Evolutionary conservation across 2,797 vertebrate species (phyloP), one percentile per base, ranked within the genome.

Genomic region (Yasuhikotakia modesta): DNA sequence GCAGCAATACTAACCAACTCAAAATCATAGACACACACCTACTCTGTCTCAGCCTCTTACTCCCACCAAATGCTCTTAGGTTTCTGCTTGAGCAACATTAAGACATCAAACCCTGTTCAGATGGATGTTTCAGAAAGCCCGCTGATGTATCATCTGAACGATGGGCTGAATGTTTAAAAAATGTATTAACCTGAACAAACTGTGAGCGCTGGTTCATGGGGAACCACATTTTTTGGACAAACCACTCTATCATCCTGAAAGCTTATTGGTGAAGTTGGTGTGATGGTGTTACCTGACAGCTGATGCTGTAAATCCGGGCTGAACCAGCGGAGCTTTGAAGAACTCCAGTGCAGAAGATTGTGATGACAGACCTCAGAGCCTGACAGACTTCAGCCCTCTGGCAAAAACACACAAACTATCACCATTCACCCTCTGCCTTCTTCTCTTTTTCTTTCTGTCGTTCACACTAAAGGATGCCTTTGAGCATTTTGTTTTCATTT

Each of bases 401-500:
- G 79, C 77, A 61, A 75, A 74, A 46, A 77, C 80, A 58, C 3
- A 22, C 45, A 19, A 76, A 64, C 30, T 30, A 77, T 68, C 66
- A 48, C 50, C 32, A 84, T 67, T n/a, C 61, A 57, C 27, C 30
- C 12, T 27, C 30, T 65, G 50, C 39, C 58, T 10, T 7, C 32
- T 45, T 43, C 4, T 19, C 57, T 81, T 65, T 19, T 79, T 70
- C 80, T 27, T 71, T 86, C 57, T 79, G 12, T 50, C 68, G 72
- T 67, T 73, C 78, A 61, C 77, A 81, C 70, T 81, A 78, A 67
- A 85, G 73, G 80, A 66, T 67, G 75, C 73, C 82, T 86, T 78
- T 83, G 77, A 83, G 85, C 70, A 76, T 86, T 89, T 85, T 85
- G 87, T 85, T 83, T 87, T 84, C 65, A 76, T 88, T 88, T 89